Evolutionary conservation across 2,888 invertebrate genomes (phyloP).

Genomic region (Perizoma affinitatum): DNA sequence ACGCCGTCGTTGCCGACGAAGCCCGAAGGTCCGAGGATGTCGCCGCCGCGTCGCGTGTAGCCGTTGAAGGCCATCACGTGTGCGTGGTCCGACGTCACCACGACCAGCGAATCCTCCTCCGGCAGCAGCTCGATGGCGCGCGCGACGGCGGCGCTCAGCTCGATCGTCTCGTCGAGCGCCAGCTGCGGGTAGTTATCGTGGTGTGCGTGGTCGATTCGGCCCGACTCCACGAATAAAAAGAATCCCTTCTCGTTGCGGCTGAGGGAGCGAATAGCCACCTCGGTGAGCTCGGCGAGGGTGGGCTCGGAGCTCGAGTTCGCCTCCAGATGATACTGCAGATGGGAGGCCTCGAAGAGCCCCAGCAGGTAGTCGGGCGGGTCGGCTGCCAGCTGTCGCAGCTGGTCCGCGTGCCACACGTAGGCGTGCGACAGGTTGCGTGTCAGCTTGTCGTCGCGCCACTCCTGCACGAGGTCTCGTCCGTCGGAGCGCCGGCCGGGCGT

Average conservation of each 20-base stretch:
- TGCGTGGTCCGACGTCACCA: slow-evolving; percentile 91
- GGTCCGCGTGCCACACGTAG: slow-evolving; percentile 81
- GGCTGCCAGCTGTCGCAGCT: slow-evolving; percentile 33
- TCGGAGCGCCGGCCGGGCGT: slow-evolving; percentile 77
- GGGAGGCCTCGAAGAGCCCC: slow-evolving; percentile 85
- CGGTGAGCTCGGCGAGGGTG: slow-evolving; percentile 76
- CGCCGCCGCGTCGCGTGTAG: slow-evolving; percentile 82
- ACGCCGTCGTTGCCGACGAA: slow-evolving; percentile 69
- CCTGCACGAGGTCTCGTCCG: slow-evolving; percentile 85
- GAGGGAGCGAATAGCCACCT: slow-evolving; percentile 87
- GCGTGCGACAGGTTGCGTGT: slow-evolving; percentile 55
- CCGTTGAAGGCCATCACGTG: slow-evolving; percentile 88
- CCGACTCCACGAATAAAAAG: slow-evolving; percentile 89
- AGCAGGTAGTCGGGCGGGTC: slow-evolving; percentile 84
- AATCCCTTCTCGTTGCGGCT: slow-evolving; percentile 86
- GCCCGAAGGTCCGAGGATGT: slow-evolving; percentile 65
- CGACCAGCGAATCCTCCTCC: slow-evolving; percentile 86
- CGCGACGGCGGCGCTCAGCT: slow-evolving; percentile 83
- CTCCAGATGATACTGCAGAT: slow-evolving; percentile 87
- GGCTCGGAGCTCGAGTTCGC: slow-evolving; percentile 86
- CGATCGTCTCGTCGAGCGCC: slow-evolving; percentile 88
- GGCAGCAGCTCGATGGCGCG: slow-evolving; percentile 71
- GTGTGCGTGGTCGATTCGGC: slow-evolving; percentile 86
- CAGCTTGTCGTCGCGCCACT: slow-evolving; percentile 83
- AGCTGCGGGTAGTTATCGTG: slow-evolving; percentile 82